Base-by-base conservation (phyloP, 2,888 invertebrate species). In the Rhimphoctona megacephalus region DNA sequence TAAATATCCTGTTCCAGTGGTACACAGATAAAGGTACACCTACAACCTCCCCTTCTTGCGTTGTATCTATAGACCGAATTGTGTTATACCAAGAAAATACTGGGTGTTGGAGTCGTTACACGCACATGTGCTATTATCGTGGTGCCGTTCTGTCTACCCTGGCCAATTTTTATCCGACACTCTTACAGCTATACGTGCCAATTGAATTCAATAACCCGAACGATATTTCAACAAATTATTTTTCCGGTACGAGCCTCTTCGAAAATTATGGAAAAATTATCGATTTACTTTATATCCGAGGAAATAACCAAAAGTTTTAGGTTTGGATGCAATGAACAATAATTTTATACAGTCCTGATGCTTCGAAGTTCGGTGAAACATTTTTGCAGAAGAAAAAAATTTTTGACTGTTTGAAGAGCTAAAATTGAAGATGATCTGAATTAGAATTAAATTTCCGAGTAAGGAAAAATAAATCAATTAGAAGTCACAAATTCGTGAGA, bases 121-220 rank as follows among this genome's bases (percentile, higher is more conserved):
- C 88, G 86, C 88, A 86, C 88, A 85, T 86, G 69, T 79, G 82
- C 86, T 74, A 81, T 87, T 88, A 87, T 84, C 84, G 83, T 78
- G 87, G 85, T 87, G 85, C 88, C 87, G 77, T 73, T 78, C 43
- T 46, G 81, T 84, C 86, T 84, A 49, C 73, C 36, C 22, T 9
- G 49, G 84, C 81, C 81, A 81, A 86, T 86, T 74, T 84, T 69
- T 79, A 79, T 70, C 78, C 69, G 78, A 43, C 64, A 74, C 73
- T 69, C 54, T 46, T 8, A 39, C n/a, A 22, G 11, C 46, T 33
- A 19, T 39, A 64, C 64, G 33, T 61, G 43, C 74, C 66, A 74
- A 84, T 86, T 81, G 81, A 84, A 83, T 78, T 64, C 64, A 61
- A 81, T 81, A 74, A 78, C 36, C n/a, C n/a, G 30, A 30, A 25